Conservation (phyloP, 1,140 invertebrate genomes). For the Bicyclus anynana region DNA sequence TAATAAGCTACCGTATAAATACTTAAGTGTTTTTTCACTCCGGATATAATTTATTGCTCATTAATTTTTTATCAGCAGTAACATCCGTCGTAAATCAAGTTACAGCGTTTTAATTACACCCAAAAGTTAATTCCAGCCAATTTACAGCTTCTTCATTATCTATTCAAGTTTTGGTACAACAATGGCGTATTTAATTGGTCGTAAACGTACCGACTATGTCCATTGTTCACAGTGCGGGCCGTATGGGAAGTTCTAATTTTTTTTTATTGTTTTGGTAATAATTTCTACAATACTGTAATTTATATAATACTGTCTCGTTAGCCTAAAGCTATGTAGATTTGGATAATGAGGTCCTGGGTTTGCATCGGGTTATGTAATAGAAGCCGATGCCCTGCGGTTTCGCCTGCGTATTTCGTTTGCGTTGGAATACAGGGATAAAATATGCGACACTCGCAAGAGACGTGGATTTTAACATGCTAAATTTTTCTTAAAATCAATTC, state of each 20-base stretch:
- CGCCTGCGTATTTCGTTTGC: no score
- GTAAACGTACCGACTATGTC: conserved; percentile 10
- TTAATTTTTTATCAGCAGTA: conserved; percentile 1
- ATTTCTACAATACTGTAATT: no score
- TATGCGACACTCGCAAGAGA: no score
- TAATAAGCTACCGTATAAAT: background rate
- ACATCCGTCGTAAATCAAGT: conserved; percentile 6
- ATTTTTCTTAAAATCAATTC: no score
- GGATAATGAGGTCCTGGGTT: no score
- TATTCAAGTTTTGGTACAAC: conserved; percentile 15
- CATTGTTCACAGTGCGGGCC: conserved; percentile 7
- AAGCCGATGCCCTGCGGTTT: no score
- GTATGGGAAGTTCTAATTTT: background rate
- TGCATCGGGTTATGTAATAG: no score
- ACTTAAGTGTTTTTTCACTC: background rate
- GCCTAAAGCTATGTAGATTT: no score
- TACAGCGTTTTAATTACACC: conserved; percentile 10
- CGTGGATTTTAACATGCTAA: no score
- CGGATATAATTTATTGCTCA: conserved; percentile 2
- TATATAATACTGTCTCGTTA: no score
- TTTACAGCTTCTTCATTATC: conserved; percentile 19
- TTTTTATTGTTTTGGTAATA: no score
- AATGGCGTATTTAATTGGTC: conserved; percentile 16
- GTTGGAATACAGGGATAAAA: no score
- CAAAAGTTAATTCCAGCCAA: conserved; percentile 13